Evolutionary conservation across 2,888 invertebrate species (phyloP).

Genomic region (Thyatira batis): DNA sequence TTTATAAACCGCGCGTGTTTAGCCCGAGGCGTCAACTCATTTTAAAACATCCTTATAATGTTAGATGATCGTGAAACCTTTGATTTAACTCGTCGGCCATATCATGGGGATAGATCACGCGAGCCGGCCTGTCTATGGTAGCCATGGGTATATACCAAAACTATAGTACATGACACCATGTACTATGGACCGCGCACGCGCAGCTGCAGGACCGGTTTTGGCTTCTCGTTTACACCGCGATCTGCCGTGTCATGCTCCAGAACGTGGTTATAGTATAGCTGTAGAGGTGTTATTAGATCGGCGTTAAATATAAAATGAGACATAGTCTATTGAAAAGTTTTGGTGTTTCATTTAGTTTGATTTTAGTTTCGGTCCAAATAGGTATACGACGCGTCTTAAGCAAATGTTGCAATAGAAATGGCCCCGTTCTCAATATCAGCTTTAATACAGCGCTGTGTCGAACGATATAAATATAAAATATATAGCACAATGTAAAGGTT

Average conservation of each 20-base stretch:
- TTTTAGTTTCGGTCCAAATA: too few relatives aligned
- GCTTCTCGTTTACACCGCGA: slow-evolving; percentile 63
- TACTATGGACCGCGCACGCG: slow-evolving; percentile 54
- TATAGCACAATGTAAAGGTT: too few relatives aligned
- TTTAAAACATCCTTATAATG: slow-evolving; percentile 24
- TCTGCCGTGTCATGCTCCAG: slow-evolving; percentile 51
- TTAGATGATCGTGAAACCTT: slow-evolving; percentile 41
- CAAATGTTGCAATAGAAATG: too few relatives aligned
- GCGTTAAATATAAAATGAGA: neutral
- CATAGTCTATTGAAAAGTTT: slow-evolving; percentile 2
- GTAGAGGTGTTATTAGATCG: slow-evolving; percentile 1
- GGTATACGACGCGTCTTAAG: too few relatives aligned
- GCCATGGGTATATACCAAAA: slow-evolving; percentile 1
- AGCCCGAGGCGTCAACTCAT: slow-evolving; percentile 9
- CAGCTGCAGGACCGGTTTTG: slow-evolving; percentile 78
- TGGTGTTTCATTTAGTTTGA: too few relatives aligned
- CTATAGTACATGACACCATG: slow-evolving; percentile 4
- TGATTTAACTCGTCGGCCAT: slow-evolving; percentile 38
- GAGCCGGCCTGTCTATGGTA: slow-evolving; percentile 20
- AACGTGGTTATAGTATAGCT: slow-evolving; percentile 1
- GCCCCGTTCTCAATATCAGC: too few relatives aligned
- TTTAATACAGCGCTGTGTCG: too few relatives aligned
- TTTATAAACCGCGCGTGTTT: neutral
- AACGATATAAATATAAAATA: too few relatives aligned
- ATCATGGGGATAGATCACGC: slow-evolving; percentile 51